Evolutionary conservation across 2,797 vertebrate species (phyloP), one percentile per base, ranked within the genome.

Genomic region (Tokudaia tokunoshimensis): DNA sequence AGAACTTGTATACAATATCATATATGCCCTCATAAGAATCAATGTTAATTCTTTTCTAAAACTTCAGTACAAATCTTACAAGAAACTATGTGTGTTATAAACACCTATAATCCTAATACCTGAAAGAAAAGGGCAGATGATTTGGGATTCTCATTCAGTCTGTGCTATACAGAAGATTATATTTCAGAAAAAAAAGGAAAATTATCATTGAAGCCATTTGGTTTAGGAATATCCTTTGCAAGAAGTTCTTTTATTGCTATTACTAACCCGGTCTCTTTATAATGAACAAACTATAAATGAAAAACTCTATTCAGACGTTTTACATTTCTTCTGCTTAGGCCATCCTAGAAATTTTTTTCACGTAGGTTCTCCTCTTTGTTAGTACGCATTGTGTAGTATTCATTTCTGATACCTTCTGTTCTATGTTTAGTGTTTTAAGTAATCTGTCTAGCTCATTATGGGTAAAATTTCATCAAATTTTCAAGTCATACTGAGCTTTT

Each of bases 281-380:
- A 17, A 15, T 31, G 29, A 61, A 61, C 26, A 52, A 52, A 52
- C 52, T 29, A 24, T 24, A 3, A 63, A 63, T 29, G 26, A 63
- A 63, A 63, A 63, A 63, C 61, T 41, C 81, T 61, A 31, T 31
- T 61, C 57, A 63, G 37, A 44, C 12, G 57, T 31, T 34, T 81
- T 67, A 65, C 79, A 34, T 72, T 75, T 75, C 59, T 89, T 85
- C 9, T n/a, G 5, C 91, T 93, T 55, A 1, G 57, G 14, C 70
- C 26, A 65, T 90, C 29, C 26, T 76, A 50, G 34, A 57, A 61
- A 76, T 41, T 13, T 52, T 75, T 86, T 47, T 76, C 19, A 63
- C 31, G 13, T 67, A 86, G 26, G 14, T 89, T 75, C 61, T 47
- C 26, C 84, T 91, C 41, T 88, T 96, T 93, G 55, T 81, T 89